Base-by-base conservation (phyloP, 2,797 vertebrate genomes). In the Diplodus sargus region DNA sequence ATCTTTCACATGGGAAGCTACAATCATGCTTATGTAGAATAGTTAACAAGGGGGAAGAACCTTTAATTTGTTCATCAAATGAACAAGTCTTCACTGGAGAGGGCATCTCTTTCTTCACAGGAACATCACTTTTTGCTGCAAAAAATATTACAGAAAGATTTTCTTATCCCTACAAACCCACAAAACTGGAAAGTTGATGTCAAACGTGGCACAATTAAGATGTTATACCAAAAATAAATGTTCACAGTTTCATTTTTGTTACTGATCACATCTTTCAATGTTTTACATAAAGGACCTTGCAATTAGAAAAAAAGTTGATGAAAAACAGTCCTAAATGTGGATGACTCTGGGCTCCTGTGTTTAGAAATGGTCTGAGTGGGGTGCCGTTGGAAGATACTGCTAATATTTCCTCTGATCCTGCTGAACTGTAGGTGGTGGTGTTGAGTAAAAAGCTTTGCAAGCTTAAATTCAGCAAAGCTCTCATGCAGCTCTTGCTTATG, bases 61-160 rank as follows among this genome's bases (percentile, higher is more conserved):
- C 97, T 98, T 98, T 97, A 86, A 97, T 96, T 92, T 95, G 96
- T 87, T 99, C 97, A 90, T 98, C 97, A 93, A 97, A 98, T 90
- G 96, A 95, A 91, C 98, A 99, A 83, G 97, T 95, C 92, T 97
- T 97, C 85, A 95, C 95, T 89, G 97, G 96, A 87, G 97, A 97
- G 62, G 96, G 94, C 47, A 93, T 93, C 95, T 99, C 98, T 92
- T 96, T 97, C 95, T 99, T 99, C 92, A 99, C 97, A 76, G 95
- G 95, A 88, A 97, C 91, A 89, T 97, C 97, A 83, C 93, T 91
- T 90, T 93, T 95, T 90, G 89, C 96, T 97, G 92, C 20, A 92
- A 69, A 58, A 81, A 70, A 78, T 10, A 74, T 34, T 34, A 59
- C 30, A 34, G 30, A 57, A 25, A 79, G 51, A 69, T 60, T 68